Base-by-base conservation (phyloP, 1,140 invertebrate species). In the Nautilus pompilius region DNA sequence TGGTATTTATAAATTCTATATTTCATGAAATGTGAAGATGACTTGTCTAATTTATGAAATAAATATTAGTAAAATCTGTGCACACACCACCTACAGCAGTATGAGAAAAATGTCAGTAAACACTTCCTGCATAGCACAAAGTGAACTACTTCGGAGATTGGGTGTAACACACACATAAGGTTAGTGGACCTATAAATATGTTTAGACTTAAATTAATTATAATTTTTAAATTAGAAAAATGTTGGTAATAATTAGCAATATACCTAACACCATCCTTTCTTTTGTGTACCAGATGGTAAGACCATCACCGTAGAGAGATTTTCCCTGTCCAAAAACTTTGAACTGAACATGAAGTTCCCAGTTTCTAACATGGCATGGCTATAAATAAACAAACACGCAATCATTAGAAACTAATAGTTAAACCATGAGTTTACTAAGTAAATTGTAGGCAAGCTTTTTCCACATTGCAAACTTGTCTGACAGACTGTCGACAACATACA, bases 291-390 rank as follows among this genome's bases (percentile, higher is more conserved):
- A 99, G 76, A 99, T 89, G 0, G 90, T 95, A 80, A 99, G 87
- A 3, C 98, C 98, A 86, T 99, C 98, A 2, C 97, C 98, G 85
- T 92, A 99, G 8, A 99, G 84, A 68, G 98, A 95, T 76, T 91
- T 95, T 0, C 95, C 95, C 69, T 90, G 89, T 0, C 98, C 97
- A 82, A 96, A 91, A 2, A 99, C 91, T 86, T 96, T 95, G 79
- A 99, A 99, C 62, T 95, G 91, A 2, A 99, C 87, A 86, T 98
- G 93, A 0, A 99, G 74, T 83, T 99, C 96, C 98, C 98, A 99
- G 81, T 98, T 96, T 66, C 88, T 87, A 1, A 89, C 88, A 74
- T 86, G 83, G 61, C 92, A 90, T 53, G 92, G 91, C 93, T 96
- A 81, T 55, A 86, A 85, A 34, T 51, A 36, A 48, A 45, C 67